Base-by-base conservation (phyloP, 2,888 invertebrate genomes). In the Parapristionchus giblindavisi region DNA sequence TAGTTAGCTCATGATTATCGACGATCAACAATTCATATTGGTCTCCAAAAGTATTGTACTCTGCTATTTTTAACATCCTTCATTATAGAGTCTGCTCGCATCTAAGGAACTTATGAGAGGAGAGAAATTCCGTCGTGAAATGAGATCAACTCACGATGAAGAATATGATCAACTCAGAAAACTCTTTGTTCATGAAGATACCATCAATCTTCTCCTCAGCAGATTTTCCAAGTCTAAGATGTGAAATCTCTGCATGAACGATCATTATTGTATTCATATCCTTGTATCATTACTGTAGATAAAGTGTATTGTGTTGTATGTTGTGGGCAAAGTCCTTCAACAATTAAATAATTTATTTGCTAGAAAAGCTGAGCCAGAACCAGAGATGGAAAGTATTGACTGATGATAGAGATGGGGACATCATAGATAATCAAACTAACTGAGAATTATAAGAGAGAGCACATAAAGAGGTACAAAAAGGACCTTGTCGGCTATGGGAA, bases 181-280 rank as follows among this genome's bases (percentile, higher is more conserved):
- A 29, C 21, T 71, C 36, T 56, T 71, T 40, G 40, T 56, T 21
- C 27, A 54, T 17, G 70, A 71, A 40, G 70, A 71, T 8, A 56
- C 70, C 1, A 71, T 71, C 17, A 40, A 36, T 29, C 38, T 71
- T 32, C 27, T 71, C 56, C 36, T 71, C 56, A 56, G 21, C 29
- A 54, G n/a, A 40, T 71, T 71, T 24, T 32, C 52, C 34, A 68
- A 68, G 52, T 14, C 68, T 6, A 68, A 68, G 68, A 52, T 68
- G 51, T 68, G 32, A 52, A 66, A 1, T 51, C 1, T 14, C 8
- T 5, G 2, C 4, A 58, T n/a, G n/a, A n/a, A n/a, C n/a, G n/a
- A n/a, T n/a, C n/a, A n/a, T n/a, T n/a, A n/a, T 27, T 56, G 3
- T 1, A 6, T 56, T n/a, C 17, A 11, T 36, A 11, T 21, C 21